Conservation (phyloP, 2,113 vertebrate species). For the Dromaius novaehollandiae region DNA sequence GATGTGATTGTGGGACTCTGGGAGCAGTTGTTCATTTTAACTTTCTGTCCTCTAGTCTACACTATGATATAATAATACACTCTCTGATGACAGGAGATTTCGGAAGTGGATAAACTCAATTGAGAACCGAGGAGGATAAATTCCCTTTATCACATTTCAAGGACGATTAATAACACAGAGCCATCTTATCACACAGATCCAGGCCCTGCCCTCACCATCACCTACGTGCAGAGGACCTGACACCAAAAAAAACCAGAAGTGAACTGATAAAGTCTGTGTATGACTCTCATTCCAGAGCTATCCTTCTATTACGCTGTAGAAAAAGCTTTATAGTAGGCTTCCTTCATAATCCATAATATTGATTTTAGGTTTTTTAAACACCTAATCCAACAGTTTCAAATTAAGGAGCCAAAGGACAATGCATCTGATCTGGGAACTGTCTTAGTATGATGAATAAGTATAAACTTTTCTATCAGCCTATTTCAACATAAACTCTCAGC, state of each 20-base stretch:
- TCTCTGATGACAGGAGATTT: background rate
- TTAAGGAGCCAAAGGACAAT: background rate
- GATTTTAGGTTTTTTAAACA: background rate
- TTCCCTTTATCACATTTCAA: background rate
- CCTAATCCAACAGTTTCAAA: background rate
- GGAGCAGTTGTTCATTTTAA: background rate
- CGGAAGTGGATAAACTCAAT: background rate
- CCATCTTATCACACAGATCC: background rate
- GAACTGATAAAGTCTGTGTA: background rate
- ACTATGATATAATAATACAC: background rate
- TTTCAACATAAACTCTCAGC: background rate
- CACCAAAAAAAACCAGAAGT: background rate
- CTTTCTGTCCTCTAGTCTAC: background rate
- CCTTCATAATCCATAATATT: background rate
- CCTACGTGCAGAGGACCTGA: background rate
- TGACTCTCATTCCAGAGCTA: background rate
- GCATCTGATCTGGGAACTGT: background rate
- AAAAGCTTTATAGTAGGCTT: background rate
- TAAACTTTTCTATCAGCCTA: background rate
- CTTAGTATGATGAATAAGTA: background rate
- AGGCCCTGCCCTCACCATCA: background rate
- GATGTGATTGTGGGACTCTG: background rate
- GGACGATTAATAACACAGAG: background rate
- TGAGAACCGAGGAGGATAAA: background rate
- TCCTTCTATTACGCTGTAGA: background rate